These are phyloP conservation scores for Anastrepha ludens DNA, from an alignment of 1,140 invertebrate genomes.

Conservation along the genomic window DNA sequence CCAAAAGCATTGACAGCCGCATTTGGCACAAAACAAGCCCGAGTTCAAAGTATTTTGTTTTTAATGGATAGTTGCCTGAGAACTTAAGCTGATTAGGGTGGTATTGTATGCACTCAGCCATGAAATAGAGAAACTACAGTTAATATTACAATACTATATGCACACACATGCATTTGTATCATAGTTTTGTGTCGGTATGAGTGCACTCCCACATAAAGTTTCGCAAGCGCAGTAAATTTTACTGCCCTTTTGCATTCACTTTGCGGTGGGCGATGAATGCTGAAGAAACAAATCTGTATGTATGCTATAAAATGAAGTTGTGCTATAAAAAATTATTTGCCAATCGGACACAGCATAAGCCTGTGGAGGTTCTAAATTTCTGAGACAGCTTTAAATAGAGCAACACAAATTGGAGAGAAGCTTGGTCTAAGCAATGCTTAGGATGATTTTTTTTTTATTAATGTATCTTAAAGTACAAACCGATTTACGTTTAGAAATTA, in stretches of 20 bases:
- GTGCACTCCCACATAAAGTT: not conserved
- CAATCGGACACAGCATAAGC: no score
- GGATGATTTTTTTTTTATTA: no score
- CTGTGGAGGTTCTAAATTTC: no score
- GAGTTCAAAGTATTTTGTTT: slow-evolving; percentile 9
- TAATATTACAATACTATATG: not conserved
- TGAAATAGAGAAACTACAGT: slow-evolving; percentile 23
- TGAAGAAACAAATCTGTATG: no score
- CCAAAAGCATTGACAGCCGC: not conserved
- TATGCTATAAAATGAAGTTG: no score
- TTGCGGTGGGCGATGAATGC: not conserved
- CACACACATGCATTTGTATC: not conserved
- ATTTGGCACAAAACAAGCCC: not conserved
- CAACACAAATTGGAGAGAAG: no score
- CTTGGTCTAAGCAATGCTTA: no score
- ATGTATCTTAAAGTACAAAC: no score
- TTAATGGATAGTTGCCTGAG: slow-evolving; percentile 7
- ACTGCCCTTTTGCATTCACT: not conserved
- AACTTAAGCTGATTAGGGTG: slow-evolving; percentile 48
- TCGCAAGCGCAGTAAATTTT: not conserved
- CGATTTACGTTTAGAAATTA: no score
- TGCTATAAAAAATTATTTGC: no score
- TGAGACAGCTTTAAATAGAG: no score
- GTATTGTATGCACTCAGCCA: slow-evolving; percentile 30
- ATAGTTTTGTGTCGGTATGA: not conserved